Evolutionary conservation across 2,888 invertebrate genomes (phyloP).

Genomic region (Stenotaenia linearis): DNA sequence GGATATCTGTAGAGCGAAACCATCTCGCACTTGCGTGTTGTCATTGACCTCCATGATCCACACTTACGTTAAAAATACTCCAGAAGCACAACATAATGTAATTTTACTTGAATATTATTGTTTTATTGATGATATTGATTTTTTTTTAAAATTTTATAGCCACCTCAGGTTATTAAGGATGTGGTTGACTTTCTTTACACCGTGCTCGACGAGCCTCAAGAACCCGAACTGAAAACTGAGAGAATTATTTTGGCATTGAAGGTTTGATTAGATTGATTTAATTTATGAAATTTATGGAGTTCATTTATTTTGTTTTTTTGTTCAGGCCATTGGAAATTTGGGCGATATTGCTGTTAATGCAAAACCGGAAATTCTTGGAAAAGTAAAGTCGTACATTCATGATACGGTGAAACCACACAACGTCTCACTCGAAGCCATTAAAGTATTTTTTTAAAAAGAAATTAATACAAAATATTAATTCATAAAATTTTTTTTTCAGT

Average conservation of each 20-base stretch:
- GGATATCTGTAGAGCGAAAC: conserved; percentile 28
- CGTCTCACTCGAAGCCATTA: conserved; percentile 22
- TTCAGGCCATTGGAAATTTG: conserved; percentile 26
- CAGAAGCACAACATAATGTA: background rate
- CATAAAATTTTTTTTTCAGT: background rate
- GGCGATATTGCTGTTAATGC: background rate
- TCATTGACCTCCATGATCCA: conserved; percentile 30
- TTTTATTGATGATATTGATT: background rate
- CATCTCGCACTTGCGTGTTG: conserved; percentile 21
- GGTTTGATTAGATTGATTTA: background rate
- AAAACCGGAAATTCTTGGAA: background rate
- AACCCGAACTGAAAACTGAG: background rate
- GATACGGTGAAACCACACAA: conserved; percentile 8
- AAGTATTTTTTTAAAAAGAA: conserved; percentile 3
- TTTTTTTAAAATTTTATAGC: background rate
- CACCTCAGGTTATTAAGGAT: background rate
- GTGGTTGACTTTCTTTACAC: background rate
- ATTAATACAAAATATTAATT: background rate
- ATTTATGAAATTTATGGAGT: background rate
- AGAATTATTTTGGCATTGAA: conserved; percentile 31
- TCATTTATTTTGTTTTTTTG: background rate
- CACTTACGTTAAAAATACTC: background rate
- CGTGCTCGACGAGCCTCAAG: background rate
- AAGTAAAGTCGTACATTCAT: background rate
- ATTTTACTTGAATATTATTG: background rate